These are phyloP conservation scores for Pomatostomus ruficeps DNA, from an alignment of 2,113 vertebrate species.

Conservation along the genomic window DNA sequence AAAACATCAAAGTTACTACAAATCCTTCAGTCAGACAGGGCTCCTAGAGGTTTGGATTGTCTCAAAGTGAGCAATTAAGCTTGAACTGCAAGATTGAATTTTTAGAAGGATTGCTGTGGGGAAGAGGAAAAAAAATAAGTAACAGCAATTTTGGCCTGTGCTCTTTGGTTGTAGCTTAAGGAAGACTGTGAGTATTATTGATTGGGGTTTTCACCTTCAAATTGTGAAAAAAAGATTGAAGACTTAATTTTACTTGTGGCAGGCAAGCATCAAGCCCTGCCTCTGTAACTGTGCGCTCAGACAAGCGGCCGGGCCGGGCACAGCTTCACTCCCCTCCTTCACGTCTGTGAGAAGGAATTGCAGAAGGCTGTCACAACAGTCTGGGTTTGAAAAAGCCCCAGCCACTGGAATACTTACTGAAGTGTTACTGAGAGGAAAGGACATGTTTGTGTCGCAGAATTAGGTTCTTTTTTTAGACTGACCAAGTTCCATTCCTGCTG, in stretches of 20 bases:
- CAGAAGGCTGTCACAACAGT: not conserved
- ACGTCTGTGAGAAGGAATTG: not conserved
- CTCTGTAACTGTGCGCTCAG: not conserved
- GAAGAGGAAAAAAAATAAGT: not conserved
- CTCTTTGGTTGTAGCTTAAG: not conserved
- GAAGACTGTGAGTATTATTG: not conserved
- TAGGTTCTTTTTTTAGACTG: not conserved
- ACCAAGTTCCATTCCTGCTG: not conserved
- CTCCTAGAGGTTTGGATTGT: not conserved
- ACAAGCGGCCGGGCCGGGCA: not conserved
- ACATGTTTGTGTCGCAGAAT: not conserved
- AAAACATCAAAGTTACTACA: not conserved
- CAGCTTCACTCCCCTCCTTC: not conserved
- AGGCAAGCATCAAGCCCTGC: not conserved
- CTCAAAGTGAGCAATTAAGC: conserved; percentile 33
- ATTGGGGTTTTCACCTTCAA: not conserved
- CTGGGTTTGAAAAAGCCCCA: not conserved
- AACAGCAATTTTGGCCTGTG: not conserved
- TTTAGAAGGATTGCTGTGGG: conserved; percentile 2
- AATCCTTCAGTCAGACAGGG: not conserved
- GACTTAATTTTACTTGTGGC: not conserved
- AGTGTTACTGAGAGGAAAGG: not conserved
- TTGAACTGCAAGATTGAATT: not conserved
- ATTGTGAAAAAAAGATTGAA: not conserved
- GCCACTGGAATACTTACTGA: not conserved